Percentiles rank a stretch among this genome's conserved stretches.
Evolutionary conservation across 2,888 invertebrate genomes (phyloP).

Genomic region (Tridacna gigas): DNA sequence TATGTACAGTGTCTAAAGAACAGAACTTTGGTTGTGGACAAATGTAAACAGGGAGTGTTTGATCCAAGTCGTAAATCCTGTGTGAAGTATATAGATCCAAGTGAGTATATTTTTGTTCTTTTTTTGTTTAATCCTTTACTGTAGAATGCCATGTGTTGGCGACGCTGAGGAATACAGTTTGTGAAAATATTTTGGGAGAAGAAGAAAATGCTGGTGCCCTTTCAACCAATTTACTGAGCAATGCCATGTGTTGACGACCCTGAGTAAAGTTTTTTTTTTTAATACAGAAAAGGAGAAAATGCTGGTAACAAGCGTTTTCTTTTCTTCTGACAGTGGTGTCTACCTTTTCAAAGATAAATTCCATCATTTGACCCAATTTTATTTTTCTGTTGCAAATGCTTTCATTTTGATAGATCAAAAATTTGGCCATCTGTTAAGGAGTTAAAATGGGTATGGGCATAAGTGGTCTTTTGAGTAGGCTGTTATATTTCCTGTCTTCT

Average conservation of each 20-base stretch:
- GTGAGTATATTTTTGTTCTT: slow-evolving; percentile 25
- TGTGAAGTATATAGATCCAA: slow-evolving; percentile 43
- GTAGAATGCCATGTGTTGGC: too few relatives aligned
- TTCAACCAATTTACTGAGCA: too few relatives aligned
- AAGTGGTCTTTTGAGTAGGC: too few relatives aligned
- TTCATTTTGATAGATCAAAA: too few relatives aligned
- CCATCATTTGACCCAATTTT: neutral
- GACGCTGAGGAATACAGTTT: too few relatives aligned
- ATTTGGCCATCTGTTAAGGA: too few relatives aligned
- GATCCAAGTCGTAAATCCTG: slow-evolving; percentile 49
- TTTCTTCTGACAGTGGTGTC: neutral
- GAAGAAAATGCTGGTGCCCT: too few relatives aligned
- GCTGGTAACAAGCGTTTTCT: neutral
- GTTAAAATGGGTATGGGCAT: too few relatives aligned
- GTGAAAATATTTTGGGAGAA: too few relatives aligned
- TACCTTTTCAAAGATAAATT: neutral
- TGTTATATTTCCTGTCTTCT: too few relatives aligned
- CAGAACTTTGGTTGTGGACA: slow-evolving; percentile 52
- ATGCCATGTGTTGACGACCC: too few relatives aligned
- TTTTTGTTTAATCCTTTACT: too few relatives aligned
- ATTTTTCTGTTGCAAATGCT: neutral
- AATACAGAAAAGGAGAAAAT: neutral
- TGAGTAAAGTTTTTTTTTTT: neutral
- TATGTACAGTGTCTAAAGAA: slow-evolving; percentile 62
- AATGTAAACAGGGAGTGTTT: slow-evolving; percentile 52